A percentile compares a stretch with the other conserved stretches of the same genome.
Conservation (phyloP, 2,113 vertebrate species). For the Thermophis baileyi region DNA sequence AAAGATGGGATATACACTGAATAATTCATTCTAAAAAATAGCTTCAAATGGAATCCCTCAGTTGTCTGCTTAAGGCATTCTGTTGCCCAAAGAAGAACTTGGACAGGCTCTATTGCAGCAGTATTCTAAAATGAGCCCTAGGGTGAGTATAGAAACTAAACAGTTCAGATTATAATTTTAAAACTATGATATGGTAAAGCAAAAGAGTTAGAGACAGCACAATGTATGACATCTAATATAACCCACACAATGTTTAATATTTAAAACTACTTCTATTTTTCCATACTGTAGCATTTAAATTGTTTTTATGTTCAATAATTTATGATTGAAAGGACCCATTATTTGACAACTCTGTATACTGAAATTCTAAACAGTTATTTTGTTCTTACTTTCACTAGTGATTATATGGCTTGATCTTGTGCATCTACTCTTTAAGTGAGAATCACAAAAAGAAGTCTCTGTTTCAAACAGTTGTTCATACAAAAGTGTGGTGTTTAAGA, state of each 20-base stretch:
- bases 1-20: background rate
- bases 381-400: background rate
- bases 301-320: constrained; percentile 35
- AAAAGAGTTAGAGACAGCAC: background rate
- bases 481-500: background rate
- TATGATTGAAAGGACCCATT: constrained; percentile 34
- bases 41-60: no score
- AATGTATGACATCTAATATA: background rate
- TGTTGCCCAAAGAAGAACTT: no score
- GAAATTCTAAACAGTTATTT: background rate
- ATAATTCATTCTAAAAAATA: no score
- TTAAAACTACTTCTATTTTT: background rate
- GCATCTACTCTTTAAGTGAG: background rate
- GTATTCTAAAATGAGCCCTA: no score
- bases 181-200: background rate
- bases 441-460: background rate
- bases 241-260: background rate
- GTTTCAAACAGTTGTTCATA: background rate
- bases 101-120: no score
- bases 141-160: background rate
- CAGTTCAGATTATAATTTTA: background rate
- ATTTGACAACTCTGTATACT: constrained; percentile 41
- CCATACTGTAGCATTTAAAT: constrained; percentile 18
- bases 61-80: no score
- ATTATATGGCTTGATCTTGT: background rate